A percentile compares a stretch with the other conserved stretches of the same genome.
These are phyloP conservation scores for Aldrovandia affinis DNA, from an alignment of 2,797 vertebrate genomes.

Conservation along the genomic window DNA sequence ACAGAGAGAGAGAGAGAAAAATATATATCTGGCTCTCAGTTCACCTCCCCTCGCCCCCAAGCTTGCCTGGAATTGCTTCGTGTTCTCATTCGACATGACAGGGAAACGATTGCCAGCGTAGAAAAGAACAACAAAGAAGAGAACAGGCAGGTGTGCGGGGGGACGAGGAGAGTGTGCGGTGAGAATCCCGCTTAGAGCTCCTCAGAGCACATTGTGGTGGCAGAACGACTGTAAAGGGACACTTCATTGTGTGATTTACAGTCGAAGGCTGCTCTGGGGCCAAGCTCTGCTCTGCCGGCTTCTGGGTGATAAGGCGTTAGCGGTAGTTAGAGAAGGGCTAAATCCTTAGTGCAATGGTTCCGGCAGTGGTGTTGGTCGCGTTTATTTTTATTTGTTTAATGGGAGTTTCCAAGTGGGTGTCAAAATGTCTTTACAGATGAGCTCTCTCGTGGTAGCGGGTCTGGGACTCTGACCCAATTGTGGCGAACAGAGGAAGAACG, in stretches of 20 bases:
- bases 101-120: conserved; percentile 31
- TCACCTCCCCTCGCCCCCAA: conserved; percentile 9
- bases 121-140: conserved; percentile 19
- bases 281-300: not conserved
- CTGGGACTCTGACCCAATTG: no score
- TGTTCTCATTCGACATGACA: conserved; percentile 45
- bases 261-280: not conserved
- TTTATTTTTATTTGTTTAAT: no score
- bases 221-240: conserved; percentile 32
- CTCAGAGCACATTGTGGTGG: conserved; percentile 4
- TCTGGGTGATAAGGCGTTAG: not conserved
- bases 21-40: not conserved
- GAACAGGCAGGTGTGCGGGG: not conserved
- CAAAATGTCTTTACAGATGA: not conserved
- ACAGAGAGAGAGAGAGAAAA: not conserved
- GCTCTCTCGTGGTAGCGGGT: not conserved
- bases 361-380: not conserved
- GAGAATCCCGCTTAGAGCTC: conserved; percentile 23
- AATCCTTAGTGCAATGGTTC: not conserved
- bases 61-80: conserved; percentile 33
- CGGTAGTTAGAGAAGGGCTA: not conserved
- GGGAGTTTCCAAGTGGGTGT: not conserved
- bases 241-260: conserved; percentile 51
- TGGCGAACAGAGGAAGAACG: no score
- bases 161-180: not conserved